These are phyloP conservation scores for Pheucticus melanocephalus DNA, from an alignment of 2,113 vertebrate genomes.

Conservation along the genomic window DNA sequence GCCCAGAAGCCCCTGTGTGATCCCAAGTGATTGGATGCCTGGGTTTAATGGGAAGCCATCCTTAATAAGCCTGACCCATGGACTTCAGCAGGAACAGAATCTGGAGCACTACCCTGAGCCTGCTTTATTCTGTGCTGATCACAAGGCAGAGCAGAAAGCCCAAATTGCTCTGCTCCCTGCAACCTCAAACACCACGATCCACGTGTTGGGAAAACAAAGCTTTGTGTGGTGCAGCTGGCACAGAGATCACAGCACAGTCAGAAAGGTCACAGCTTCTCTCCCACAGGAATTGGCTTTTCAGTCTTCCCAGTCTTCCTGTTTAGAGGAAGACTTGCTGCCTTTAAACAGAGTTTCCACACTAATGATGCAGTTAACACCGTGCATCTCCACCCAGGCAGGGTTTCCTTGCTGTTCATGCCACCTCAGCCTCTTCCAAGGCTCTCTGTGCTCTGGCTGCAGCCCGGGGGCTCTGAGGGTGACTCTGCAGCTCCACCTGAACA, in stretches of 20 bases:
- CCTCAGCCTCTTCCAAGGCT: neutral
- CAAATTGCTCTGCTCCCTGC: neutral
- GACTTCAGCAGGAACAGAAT: neutral
- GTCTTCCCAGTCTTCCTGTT: neutral
- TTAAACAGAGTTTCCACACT: neutral
- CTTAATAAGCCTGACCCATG: neutral
- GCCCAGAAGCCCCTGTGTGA: neutral
- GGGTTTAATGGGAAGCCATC: slow-evolving; percentile 17
- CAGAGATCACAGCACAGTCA: neutral
- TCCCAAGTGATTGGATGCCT: neutral
- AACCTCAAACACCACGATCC: neutral
- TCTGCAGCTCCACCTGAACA: neutral
- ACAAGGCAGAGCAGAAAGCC: neutral
- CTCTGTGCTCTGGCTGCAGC: neutral
- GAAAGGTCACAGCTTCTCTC: neutral
- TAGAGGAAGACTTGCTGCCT: neutral
- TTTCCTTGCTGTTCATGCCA: neutral
- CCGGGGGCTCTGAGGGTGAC: neutral
- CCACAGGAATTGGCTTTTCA: neutral
- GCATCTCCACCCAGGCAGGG: neutral
- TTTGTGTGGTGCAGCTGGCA: neutral
- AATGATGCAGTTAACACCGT: neutral
- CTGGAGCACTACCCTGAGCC: neutral
- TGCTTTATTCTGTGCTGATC: neutral
- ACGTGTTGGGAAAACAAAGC: neutral